Evolutionary conservation across 2,888 invertebrate genomes (phyloP), one percentile per base, ranked within the genome.

Genomic region (Eupithecia insigniata): DNA sequence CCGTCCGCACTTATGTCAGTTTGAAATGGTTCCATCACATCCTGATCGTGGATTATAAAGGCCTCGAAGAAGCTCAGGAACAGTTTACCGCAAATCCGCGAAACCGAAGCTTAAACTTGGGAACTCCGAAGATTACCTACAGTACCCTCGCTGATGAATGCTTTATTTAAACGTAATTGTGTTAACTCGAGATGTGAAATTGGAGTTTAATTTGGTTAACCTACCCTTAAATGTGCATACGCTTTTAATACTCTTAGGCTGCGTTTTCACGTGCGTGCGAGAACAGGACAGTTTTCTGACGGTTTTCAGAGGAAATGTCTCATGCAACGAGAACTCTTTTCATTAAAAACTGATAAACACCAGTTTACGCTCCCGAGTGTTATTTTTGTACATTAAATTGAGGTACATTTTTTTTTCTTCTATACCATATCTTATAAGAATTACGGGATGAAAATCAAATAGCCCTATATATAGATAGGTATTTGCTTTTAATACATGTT

Each of bases 41-140:
- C 22, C 22, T 7, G 12, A 22, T 22, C 26, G 55, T 14, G 14
- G 55, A 55, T 26, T 55, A 55, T 14, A 26, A 51, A 46, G 67
- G 58, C 46, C 64, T 55, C 68, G 66, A 75, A 66, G 61, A 62
- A 70, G 72, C 70, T 75, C 67, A 71, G 73, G 39, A 61, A 70
- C 70, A 64, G 70, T 73, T 68, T 66, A 76, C 76, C 78, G 68
- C 74, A 76, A 78, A 78, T 77, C 78, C 77, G 74, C 69, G 78
- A 74, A 78, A 75, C 76, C 77, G 69, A 51, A 76, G 78, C 73
- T 76, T 73, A 73, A 74, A 76, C 72, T 77, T 75, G 72, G 71
- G 72, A 74, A 72, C 65, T 70, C 72, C 67, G 51, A 71, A 73
- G 74, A 74, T 74, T 76, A 72, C 70, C 67, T 36, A 69, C 30